Evolutionary conservation across 1,140 invertebrate genomes (phyloP).

Genomic region (Scaptomyza pallida): DNA sequence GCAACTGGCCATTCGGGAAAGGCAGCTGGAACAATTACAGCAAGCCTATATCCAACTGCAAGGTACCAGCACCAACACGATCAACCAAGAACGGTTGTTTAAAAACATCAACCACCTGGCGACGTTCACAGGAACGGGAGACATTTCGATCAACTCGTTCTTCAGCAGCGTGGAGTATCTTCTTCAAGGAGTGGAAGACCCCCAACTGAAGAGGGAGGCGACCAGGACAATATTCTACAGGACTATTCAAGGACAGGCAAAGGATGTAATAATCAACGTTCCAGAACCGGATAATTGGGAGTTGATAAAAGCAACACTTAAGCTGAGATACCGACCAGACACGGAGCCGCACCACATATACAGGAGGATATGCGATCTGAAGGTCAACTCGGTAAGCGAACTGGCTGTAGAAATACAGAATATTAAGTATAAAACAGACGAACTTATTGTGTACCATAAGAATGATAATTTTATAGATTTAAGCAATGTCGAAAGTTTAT

Average conservation of each 20-base stretch:
- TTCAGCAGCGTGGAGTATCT: not conserved
- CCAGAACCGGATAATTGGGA: conserved; percentile 26
- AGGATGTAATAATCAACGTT: conserved; percentile 21
- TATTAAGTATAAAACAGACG: no score
- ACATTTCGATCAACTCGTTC: not conserved
- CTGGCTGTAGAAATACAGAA: no score
- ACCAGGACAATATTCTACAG: conserved; percentile 18
- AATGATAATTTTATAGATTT: no score
- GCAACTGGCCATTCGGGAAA: no score
- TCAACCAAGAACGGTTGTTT: no score
- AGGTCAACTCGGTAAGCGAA: not conserved
- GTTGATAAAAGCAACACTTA: not conserved
- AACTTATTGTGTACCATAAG: no score
- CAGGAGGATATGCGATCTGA: not conserved
- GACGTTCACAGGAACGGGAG: not conserved
- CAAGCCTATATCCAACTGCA: no score
- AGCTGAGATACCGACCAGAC: not conserved
- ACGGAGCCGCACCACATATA: not conserved
- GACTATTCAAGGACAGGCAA: conserved; percentile 22
- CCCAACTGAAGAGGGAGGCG: not conserved
- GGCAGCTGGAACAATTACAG: no score
- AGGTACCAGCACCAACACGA: no score
- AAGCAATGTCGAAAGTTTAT: no score
- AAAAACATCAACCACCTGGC: not conserved
- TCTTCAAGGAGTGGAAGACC: not conserved